Conservation (phyloP, 2,113 vertebrate genomes). For the Daubentonia madagascariensis region DNA sequence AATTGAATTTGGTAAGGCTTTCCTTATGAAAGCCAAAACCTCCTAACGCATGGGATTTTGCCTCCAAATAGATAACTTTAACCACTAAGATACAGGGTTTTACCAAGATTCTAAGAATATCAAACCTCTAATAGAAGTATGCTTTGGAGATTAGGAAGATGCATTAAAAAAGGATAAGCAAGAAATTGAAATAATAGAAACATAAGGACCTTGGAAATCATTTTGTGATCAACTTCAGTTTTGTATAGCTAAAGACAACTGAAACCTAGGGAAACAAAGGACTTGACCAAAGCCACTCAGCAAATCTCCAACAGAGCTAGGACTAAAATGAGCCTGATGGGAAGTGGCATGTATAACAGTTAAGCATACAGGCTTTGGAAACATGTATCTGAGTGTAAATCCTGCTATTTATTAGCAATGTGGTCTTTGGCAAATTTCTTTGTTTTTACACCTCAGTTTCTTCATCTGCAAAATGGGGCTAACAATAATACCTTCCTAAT, state of each 20-base stretch:
- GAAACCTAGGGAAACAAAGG: not conserved
- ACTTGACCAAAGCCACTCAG: not conserved
- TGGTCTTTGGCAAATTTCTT: not conserved
- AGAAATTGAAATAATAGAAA: not conserved
- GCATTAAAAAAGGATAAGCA: not conserved
- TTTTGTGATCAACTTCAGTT: not conserved
- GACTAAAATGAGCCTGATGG: not conserved
- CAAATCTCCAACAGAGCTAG: not conserved
- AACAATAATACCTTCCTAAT: not conserved
- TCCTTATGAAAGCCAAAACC: not conserved
- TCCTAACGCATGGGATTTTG: not conserved
- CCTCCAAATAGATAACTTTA: constrained; percentile 13
- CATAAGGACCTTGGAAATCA: not conserved
- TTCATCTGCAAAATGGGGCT: not conserved
- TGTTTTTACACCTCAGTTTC: not conserved
- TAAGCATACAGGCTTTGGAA: not conserved
- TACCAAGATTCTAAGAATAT: not conserved
- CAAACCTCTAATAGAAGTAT: not conserved
- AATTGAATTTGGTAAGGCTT: constrained; percentile 14
- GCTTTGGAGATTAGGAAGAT: constrained; percentile 9
- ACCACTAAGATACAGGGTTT: not conserved
- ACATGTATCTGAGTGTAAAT: not conserved
- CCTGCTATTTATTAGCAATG: not conserved
- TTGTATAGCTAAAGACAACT: not conserved
- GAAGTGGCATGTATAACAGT: not conserved